phyloP scores from a whole-genome alignment of 2,888 invertebrate genomes.

The Oxyteleia sp. region DNA sequence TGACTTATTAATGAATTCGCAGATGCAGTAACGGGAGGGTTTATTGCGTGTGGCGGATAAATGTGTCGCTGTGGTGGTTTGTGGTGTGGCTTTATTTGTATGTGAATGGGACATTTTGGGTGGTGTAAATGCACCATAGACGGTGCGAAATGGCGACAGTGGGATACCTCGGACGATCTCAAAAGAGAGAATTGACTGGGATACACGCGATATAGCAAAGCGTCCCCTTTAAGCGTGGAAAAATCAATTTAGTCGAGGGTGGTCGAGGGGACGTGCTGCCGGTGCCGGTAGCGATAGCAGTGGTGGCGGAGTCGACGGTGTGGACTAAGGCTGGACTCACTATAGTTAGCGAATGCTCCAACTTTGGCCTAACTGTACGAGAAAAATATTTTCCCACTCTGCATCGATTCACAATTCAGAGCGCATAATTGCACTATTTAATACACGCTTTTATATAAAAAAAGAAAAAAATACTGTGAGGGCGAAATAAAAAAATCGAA shows the following conservation, averaged over 20 bases:
- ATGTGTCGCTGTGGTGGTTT: no score
- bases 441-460: no score
- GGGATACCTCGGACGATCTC: conserved; percentile 66
- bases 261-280: conserved; percentile 72
- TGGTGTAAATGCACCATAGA: no score
- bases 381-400: conserved; percentile 18
- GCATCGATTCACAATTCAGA: no score
- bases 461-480: no score
- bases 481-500: no score
- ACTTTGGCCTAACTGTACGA: conserved; percentile 53
- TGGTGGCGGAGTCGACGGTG: conserved; percentile 69
- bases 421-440: no score
- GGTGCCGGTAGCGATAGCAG: conserved; percentile 73
- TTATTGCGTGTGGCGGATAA: no score
- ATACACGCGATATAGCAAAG: conserved; percentile 69
- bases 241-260: conserved; percentile 82
- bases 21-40: no score
- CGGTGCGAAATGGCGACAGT: conserved; percentile 68
- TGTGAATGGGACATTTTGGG: no score
- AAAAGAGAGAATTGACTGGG: conserved; percentile 69
- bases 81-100: no score
- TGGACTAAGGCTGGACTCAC: conserved; percentile 69
- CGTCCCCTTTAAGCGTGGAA: conserved; percentile 81
- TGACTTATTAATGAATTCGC: no score
- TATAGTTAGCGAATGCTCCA: conserved; percentile 52